Evolutionary conservation across 2,113 vertebrate genomes (phyloP), one percentile per base, ranked within the genome.

Genomic region (Vicugna pacos): DNA sequence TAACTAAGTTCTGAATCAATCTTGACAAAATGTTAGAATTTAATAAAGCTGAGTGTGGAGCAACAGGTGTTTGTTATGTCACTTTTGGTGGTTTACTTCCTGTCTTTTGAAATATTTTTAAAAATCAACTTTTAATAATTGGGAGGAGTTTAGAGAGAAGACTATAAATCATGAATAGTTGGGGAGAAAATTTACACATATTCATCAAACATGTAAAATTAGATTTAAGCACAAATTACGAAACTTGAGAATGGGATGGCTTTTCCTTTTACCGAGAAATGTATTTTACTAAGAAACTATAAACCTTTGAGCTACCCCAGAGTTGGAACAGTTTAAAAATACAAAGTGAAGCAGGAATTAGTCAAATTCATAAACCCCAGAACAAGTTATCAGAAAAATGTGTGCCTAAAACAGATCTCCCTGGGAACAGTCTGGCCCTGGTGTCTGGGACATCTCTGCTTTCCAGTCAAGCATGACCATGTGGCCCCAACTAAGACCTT

Each of bases 21-120:
- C 85, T 88, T 95, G 48, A 82, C 16, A 79, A 86, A 80, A 88
- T 87, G 30, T 64, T 80, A 72, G 9, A 70, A 65, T n/a, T 73
- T 58, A 70, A 20, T 13, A 52, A 4, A 76, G 9, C 30, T 42
- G 30, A 95, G 9, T 32, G 9, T 19, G 15, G 8, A 62, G 32
- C 19, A 60, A 20, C 70, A 24, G 19, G 67, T 15, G 1, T 58
- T n/a, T 92, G 12, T 72, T 88, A 52, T 14, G 42, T 52, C 22
- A 65, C 75, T 89, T n/a, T 13, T 92, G 38, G n/a, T 52, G 5
- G 20, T 87, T 32, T 50, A 17, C 73, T 35, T 1, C 10, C 13
- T 35, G 6, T n/a, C 56, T 65, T 82, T 94, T 56, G 30, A 76
- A 84, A 92, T 58, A 70, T 58, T 58, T 42, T 42, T 64, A 5